Base-by-base conservation (phyloP, 2,797 vertebrate species). In the Astyanax mexicanus region DNA sequence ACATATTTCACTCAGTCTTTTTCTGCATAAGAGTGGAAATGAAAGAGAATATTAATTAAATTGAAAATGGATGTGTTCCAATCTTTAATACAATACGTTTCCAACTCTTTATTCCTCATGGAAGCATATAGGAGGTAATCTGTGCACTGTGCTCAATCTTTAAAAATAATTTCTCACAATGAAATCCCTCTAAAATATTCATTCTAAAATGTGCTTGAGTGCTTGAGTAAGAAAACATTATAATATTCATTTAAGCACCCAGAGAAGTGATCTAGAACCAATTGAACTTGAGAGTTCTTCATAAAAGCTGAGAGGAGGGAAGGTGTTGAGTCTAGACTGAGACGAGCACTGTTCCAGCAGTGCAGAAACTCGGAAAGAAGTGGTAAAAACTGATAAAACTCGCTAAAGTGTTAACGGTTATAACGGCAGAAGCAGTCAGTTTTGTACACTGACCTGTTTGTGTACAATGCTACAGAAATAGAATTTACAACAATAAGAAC, bases 291-390 rank as follows among this genome's bases (percentile, higher is more conserved):
- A n/a, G 81, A 85, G 17, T 32, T 32, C 15, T 32, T 29, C 2
- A 57, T 13, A 55, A 55, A 13, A 29, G 25, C 25, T 32, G 6
- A 71, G 57, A 62, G 49, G 60, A 79, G 62, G 78, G 82, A 79
- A 62, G 79, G 83, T 70, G 75, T 80, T 57, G 13, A 77, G 57
- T 60, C 64, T 79, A 51, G 83, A 80, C 80, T 76, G 80, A 61
- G 38, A 85, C 74, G 38, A 75, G 86, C 92, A 91, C 92, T 87
- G 89, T 88, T 87, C 92, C 92, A 88, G 92, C 92, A 92, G 91
- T 89, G 91, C 90, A 83, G 84, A 83, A 58, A 74, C 38, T 58
- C 83, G 88, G 80, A 69, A 70, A 27, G n/a, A 32, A 35, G 27
- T 74, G n/a, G n/a, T n/a, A n/a, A n/a, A 66, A 45, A 54, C 45